Evolutionary conservation across 2,888 invertebrate genomes (phyloP), one percentile per base, ranked within the genome.

Genomic region (Eupeodes latifasciatus): DNA sequence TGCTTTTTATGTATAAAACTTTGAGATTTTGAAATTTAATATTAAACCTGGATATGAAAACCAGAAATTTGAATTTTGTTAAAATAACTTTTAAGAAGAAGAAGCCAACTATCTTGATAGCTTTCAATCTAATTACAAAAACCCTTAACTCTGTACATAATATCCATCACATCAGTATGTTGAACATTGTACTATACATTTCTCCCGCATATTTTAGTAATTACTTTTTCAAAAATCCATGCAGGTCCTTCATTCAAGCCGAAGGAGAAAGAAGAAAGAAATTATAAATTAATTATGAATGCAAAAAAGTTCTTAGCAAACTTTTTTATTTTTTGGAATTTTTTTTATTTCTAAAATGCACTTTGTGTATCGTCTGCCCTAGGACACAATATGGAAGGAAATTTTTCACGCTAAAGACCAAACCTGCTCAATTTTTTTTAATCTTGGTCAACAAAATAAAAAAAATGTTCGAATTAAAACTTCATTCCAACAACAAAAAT

Each of bases 241-340:
- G 40, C 40, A 40, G 16, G 62, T 62, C 44, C 16, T 62, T 16
- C 16, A 62, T 61, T 16, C 40, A 40, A 62, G 16, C 16, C 40
- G 16, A 11, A 27, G 11, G 10, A 11, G 16, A 27, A 27, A 27
- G 2, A 27, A 27, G 27, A 27, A 27, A 11, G 11, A 47, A 10
- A 47, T 12, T 47, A 11, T 11, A 79, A 80, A 84, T 69, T 80
- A 80, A 84, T 75, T 79, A 69, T 79, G 49, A 47, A 40, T 84
- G 47, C 11, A 12, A 67, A 53, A 80, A 84, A 84, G 74, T 84
- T 80, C n/a, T 7, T 40, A 7, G 4, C 12, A 55, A 69, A 79
- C 74, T 75, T 44, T 19, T 53, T 51, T n/a, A 36, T 14, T 12
- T 14, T 27, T 5, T n/a, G 40, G 9, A 51, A 19, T 16, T 14